phyloP scores from a whole-genome alignment of 1,140 invertebrate genomes.

The Lithobius niger region DNA sequence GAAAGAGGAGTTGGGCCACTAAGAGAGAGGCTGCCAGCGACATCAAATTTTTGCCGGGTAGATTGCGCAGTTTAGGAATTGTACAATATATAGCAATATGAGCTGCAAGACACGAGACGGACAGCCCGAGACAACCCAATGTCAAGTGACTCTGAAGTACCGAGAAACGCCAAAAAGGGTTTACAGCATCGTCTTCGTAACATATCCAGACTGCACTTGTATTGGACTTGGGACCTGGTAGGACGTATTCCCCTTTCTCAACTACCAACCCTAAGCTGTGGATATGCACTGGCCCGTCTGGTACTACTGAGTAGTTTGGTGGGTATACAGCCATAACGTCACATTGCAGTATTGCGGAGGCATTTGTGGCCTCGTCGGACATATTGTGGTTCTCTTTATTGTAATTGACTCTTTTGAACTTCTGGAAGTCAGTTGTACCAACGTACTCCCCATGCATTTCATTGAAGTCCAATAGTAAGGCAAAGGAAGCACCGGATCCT shows the following conservation, averaged over 20 bases:
- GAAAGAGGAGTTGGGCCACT: slow-evolving; percentile 35
- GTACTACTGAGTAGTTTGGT: background rate
- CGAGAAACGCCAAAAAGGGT: too few species aligned
- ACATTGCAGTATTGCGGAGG: background rate
- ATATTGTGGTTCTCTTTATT: background rate
- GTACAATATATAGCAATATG: slow-evolving; percentile 36
- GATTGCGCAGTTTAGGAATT: slow-evolving; percentile 36
- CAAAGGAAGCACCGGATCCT: background rate
- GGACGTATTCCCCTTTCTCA: background rate
- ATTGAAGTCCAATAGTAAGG: background rate
- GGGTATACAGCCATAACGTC: background rate
- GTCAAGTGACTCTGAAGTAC: slow-evolving; percentile 24
- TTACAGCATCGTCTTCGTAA: slow-evolving; percentile 1
- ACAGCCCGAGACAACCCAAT: slow-evolving; percentile 26
- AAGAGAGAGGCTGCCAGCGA: slow-evolving; percentile 37
- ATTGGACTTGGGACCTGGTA: background rate
- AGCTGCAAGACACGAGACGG: slow-evolving; percentile 29
- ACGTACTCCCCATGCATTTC: background rate
- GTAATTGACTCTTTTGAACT: background rate
- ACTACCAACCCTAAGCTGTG: background rate
- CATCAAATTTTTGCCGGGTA: slow-evolving; percentile 39
- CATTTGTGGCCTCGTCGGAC: background rate
- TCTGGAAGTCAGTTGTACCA: background rate
- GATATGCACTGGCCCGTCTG: background rate
- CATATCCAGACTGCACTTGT: background rate